Base-by-base conservation (phyloP, 2,113 vertebrate species). In the Laterallus jamaicensis region DNA sequence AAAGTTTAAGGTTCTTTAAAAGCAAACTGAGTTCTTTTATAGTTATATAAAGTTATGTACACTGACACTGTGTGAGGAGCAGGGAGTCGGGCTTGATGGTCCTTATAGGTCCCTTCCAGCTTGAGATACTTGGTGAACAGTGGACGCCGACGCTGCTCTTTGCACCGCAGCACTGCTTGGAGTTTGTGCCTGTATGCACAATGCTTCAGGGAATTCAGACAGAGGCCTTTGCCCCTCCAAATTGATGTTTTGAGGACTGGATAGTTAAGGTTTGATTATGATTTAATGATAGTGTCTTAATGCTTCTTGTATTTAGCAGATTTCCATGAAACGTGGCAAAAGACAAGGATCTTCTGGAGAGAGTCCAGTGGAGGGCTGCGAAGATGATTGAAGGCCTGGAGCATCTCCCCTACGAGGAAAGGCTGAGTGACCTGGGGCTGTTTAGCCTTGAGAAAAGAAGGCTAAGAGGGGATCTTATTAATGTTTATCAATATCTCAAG, bases 101-200 rank as follows among this genome's bases (percentile, higher is more conserved):
- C 49, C 19, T 69, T 69, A 11, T 15, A 6, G 7, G 4, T 73
- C 59, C 42, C 32, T 88, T 80, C 25, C 20, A 60, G 6, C 15
- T 69, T 0, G 1, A 47, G 44, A 47, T 47, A 8, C 44, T 47
- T 74, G 47, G 55, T 63, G 56, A 54, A 19, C 0, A 2, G 5
- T 31, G 17, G 6, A 7, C 11, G 15, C 15, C 3, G 0, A 14
- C 6, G 10, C 19, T 60, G 49, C 20, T 42, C 31, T 49, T 59
- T 1, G 0, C 68, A 4, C 22, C 0, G 0, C 60, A 2, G 1
- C 42, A 5, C 54, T 6, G 12, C 22, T 37, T 5, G 0, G 75
- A 25, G 55, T 12, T 47, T 44, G 21, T 22, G 73, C n/a, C 50
- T 50, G 8, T 12, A 2, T 0, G 2, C 35, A 22, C 28, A 11